These are phyloP conservation scores for Hemibagrus guttatus DNA, from an alignment of 2,797 vertebrate genomes.

Conservation along the genomic window DNA sequence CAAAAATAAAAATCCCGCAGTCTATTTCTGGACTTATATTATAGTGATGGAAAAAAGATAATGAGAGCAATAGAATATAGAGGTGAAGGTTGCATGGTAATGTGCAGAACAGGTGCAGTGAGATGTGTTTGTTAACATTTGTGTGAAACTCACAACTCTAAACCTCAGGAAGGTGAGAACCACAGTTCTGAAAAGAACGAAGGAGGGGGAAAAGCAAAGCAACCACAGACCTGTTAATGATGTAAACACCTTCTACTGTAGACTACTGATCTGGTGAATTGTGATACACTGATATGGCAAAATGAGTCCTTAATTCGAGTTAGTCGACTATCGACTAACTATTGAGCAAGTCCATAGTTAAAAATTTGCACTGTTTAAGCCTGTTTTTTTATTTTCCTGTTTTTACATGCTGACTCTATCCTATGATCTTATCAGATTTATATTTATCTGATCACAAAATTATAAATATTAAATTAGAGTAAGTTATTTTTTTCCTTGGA, in stretches of 20 bases:
- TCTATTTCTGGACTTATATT: not conserved
- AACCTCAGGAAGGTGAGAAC: conserved; percentile 39
- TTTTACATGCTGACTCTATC: not conserved
- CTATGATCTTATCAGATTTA: not conserved
- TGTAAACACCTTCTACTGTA: not conserved
- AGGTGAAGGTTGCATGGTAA: not conserved
- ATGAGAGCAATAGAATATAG: not conserved
- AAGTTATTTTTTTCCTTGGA: not conserved
- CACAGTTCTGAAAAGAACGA: conserved; percentile 14
- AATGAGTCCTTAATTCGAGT: not conserved
- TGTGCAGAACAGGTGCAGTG: not conserved
- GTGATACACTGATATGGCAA: not conserved
- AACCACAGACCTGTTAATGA: not conserved
- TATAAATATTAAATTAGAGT: not conserved
- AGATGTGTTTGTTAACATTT: not conserved
- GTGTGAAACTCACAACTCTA: conserved; percentile 40
- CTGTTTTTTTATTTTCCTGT: not conserved
- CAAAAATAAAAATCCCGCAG: too few relatives aligned
- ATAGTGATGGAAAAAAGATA: not conserved
- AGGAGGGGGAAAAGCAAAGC: not conserved
- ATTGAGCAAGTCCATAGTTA: too few relatives aligned
- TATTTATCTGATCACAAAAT: not conserved
- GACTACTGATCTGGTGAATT: not conserved
- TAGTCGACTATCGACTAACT: too few relatives aligned
- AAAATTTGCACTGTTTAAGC: not conserved